A percentile compares a stretch with the other conserved stretches of the same genome.
These are phyloP conservation scores for Strix aluco DNA, from an alignment of 2,113 vertebrate species.

Conservation along the genomic window DNA sequence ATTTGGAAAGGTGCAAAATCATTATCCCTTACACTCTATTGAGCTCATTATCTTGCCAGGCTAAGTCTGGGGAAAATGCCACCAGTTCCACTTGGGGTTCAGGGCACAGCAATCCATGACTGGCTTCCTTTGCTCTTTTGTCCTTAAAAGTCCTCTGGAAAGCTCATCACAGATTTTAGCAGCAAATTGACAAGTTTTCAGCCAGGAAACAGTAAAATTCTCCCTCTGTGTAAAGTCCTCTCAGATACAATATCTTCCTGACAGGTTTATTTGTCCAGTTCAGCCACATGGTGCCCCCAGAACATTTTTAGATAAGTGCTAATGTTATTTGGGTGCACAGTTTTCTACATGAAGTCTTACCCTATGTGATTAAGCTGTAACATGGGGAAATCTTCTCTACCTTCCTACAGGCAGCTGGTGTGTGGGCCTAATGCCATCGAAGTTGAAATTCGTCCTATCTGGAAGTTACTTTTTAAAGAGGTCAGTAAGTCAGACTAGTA, in stretches of 20 bases:
- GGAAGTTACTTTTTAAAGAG: constrained; percentile 78
- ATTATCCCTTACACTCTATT: not conserved
- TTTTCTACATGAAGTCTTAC: not conserved
- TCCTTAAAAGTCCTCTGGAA: not conserved
- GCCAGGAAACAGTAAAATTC: not conserved
- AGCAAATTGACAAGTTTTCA: not conserved
- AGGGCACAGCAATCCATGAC: not conserved
- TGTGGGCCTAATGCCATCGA: constrained; percentile 75
- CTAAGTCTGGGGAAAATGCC: not conserved
- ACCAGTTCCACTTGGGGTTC: not conserved
- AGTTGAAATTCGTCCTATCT: constrained; percentile 72
- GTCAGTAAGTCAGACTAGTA: not conserved
- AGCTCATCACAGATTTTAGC: not conserved
- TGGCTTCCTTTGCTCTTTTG: not conserved
- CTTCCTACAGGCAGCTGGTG: constrained; percentile 63
- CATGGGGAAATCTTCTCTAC: not conserved
- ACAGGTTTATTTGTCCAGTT: not conserved
- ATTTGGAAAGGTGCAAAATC: not conserved
- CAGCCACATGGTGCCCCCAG: not conserved
- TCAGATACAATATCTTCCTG: not conserved
- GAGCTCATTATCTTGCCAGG: not conserved
- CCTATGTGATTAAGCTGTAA: not conserved
- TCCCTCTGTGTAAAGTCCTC: not conserved
- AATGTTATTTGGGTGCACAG: not conserved
- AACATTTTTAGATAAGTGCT: not conserved